Conservation (phyloP, 1,140 invertebrate genomes). For the Heterodera carotae region DNA sequence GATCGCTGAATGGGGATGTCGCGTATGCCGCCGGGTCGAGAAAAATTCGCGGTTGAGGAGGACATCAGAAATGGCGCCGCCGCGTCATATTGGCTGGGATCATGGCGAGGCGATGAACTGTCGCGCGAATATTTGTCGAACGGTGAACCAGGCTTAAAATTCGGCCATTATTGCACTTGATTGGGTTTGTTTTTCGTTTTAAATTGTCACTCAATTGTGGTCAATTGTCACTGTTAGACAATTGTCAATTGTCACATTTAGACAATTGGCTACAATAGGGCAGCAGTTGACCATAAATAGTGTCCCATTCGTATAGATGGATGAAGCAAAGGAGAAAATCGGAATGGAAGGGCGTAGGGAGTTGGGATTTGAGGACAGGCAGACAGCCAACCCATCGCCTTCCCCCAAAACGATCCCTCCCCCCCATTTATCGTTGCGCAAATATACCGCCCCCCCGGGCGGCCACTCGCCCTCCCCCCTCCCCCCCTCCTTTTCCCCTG, state of each 20-base stretch:
- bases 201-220: too few relatives aligned
- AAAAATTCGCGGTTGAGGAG: slow-evolving; percentile 7
- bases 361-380: neutral
- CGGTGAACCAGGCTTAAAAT: neutral
- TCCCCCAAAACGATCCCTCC: neutral
- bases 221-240: too few relatives aligned
- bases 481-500: too few relatives aligned
- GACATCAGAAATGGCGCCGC: slow-evolving; percentile 9
- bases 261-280: too few relatives aligned
- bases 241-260: too few relatives aligned
- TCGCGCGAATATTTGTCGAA: slow-evolving; percentile 10
- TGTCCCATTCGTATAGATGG: too few relatives aligned
- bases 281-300: too few relatives aligned
- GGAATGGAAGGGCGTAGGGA: too few relatives aligned
- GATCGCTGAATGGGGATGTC: slow-evolving; percentile 62
- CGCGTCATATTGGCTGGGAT: neutral
- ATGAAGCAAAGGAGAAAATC: too few relatives aligned
- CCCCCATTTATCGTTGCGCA: neutral
- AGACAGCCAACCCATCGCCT: neutral
- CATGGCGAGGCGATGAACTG: slow-evolving; percentile 6
- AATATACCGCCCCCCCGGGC: neutral
- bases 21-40: slow-evolving; percentile 36
- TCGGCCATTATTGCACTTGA: too few relatives aligned
- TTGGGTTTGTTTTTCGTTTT: too few relatives aligned
- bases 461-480: neutral